Evolutionary conservation across 2,797 vertebrate species (phyloP), one percentile per base, ranked within the genome.

Genomic region (Neosilurus hyrtlii): DNA sequence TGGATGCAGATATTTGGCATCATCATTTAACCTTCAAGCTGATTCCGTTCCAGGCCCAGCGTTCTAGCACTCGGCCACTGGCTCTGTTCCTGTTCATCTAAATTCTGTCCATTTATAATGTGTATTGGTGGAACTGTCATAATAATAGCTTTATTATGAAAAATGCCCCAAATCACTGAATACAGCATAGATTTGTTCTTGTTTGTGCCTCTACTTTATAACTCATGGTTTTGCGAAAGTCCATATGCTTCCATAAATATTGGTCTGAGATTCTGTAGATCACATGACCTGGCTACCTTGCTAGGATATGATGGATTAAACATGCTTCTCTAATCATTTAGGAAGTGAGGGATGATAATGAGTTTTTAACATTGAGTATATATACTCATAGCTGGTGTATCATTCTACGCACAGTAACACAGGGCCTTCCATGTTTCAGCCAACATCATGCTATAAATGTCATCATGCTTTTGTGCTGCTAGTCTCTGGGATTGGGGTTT

Each of bases 101-200:
- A 35, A 66, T 30, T 79, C 77, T 7, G 6, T 49, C 49, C 49
- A 79, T 79, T 79, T 79, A 54, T 79, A 79, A 79, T 66, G n/a
- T 30, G 43, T 12, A 66, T 79, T 11, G 0, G 15, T 66, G 62
- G 49, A 35, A 79, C 54, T 54, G 51, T 66, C 77, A 66, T 30
- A 30, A 65, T 66, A 22, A 66, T 62, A 49, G 14, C 59, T 77
- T 67, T 67, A 79, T 66, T 35, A 67, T 65, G 61, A 78, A 43
- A 78, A 78, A 78, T 51, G 43, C 30, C 24, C 67, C 26, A 11
- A 51, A n/a, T 67, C 49, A n/a, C 16, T 54, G 77, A 79, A 67
- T 35, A 30, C 35, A 49, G 30, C 63, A 54, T 63, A 67, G 51
- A 79, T 67, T 67, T 67, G 77, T 79, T 67, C 24, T 51, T 30